Base-by-base conservation (phyloP, 37 sponge, comb jelly and placozoan species). In the Dysidea cf. avara region DNA sequence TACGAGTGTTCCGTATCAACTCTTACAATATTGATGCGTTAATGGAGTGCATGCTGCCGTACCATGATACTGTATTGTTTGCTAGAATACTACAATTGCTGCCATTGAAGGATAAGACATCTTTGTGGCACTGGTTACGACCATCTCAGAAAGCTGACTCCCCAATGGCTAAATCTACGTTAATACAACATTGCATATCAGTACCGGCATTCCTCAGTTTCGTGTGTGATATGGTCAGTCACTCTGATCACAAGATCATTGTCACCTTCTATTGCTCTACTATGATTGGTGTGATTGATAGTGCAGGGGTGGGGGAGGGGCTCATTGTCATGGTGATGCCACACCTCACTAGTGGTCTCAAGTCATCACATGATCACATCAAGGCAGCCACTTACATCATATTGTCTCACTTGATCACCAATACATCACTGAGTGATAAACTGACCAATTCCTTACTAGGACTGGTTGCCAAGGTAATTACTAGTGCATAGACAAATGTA, bases 31-130 rank as follows among this genome's bases (percentile, higher is more conserved):
- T 76, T 22, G 81, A 83, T 47, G 69, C 81, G 4, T 57, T 97
- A 24, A 77, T 97, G 73, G 90, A 82, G 66, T 94, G 95, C 64
- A 66, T 92, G 21, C 74, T 97, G 53, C 99, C 99, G 35, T 87
- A 88, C 57, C 84, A 97, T 72, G 78, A 91, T 77, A 95, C 99
- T 0, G 77, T 81, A 12, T 73, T 84, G 14, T 97, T 97, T 74
- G 99, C 78, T 7, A 79, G 93, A 3, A 74, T 95, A 50, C 49
- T 95, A 14, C 89, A 88, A 43, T 77, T 95, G 28, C 75, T 95
- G 24, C 89, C 93, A 17, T 56, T 95, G 21, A 72, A 83, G 25
- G 67, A 57, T 51, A 64, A 66, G 50, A 30, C 81, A 21, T 81
- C 88, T 14, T 64, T n/a, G 0, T 95, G 96, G 96, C 80, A 87